These are phyloP conservation scores for Zonitis immaculata DNA, from an alignment of 2,888 invertebrate species.

Conservation along the genomic window DNA sequence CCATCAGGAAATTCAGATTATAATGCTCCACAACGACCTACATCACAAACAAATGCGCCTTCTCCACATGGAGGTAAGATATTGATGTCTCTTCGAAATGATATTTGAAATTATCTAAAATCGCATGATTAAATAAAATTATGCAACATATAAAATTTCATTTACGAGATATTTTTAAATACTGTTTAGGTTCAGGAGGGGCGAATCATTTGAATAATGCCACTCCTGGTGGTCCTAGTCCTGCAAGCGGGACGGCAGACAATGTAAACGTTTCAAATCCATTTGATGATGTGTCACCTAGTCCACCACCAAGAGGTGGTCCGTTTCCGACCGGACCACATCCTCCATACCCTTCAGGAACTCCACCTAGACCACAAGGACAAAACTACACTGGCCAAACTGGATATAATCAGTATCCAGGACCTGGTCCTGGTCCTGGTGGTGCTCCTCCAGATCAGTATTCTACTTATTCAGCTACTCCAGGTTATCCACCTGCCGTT, in stretches of 20 bases:
- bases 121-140: no score
- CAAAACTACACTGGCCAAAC: constrained; percentile 53
- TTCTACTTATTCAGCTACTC: constrained; percentile 52
- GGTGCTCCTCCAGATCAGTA: constrained; percentile 53
- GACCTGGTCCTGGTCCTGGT: constrained; percentile 52
- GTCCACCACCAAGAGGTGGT: constrained; percentile 45
- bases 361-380: constrained; percentile 45
- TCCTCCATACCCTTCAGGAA: constrained; percentile 47
- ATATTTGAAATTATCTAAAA: no score
- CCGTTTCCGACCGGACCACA: constrained; percentile 47
- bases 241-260: constrained; percentile 56
- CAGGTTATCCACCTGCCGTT: constrained; percentile 58
- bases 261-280: constrained; percentile 83
- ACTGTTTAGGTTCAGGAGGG: constrained; percentile 44
- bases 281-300: constrained; percentile 71
- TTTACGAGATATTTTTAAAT: no score
- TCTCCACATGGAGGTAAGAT: constrained; percentile 61
- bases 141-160: no score
- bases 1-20: constrained; percentile 57
- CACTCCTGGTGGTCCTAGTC: constrained; percentile 46
- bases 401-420: constrained; percentile 64
- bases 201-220: constrained; percentile 48
- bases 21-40: constrained; percentile 68
- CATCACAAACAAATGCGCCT: constrained; percentile 60
- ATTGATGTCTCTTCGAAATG: not conserved